phyloP scores from a whole-genome alignment of 2,113 vertebrate species.

The Dolichotis patagonum region DNA sequence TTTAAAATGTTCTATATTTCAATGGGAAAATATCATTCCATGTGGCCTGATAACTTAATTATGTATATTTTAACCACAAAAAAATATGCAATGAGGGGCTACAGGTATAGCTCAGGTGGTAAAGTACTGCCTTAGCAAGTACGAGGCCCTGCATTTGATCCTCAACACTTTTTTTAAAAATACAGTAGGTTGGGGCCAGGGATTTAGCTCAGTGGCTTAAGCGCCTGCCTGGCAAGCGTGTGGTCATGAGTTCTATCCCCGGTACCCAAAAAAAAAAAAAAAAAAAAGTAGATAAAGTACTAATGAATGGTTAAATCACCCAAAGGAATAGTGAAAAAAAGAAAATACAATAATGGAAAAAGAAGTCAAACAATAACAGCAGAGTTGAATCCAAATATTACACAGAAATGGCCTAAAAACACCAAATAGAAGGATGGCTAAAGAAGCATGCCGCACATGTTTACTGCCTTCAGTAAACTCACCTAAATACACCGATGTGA shows the following conservation, averaged over 20 bases:
- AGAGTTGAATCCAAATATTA: background rate
- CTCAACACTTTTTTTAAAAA: too few species aligned
- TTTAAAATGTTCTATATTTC: background rate
- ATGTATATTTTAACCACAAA: background rate
- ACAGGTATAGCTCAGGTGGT: background rate
- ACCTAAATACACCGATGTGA: background rate
- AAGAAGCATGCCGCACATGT: background rate
- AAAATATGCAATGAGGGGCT: background rate
- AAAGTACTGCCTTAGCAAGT: background rate
- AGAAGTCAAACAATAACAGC: background rate
- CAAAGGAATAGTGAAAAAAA: background rate
- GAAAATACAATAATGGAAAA: background rate
- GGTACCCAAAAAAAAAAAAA: too few species aligned
- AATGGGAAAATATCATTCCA: background rate
- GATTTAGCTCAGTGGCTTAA: too few species aligned
- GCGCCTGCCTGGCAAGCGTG: too few species aligned
- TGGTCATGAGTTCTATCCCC: too few species aligned
- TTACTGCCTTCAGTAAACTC: background rate
- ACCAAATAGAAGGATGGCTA: background rate
- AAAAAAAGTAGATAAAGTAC: too few species aligned
- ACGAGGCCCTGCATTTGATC: background rate
- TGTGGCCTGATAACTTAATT: background rate
- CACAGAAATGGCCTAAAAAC: background rate
- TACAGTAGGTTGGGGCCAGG: too few species aligned
- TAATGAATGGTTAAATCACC: background rate